A percentile compares a stretch with the other conserved stretches of the same genome.
These are phyloP conservation scores for Lepidurus arcticus DNA, from an alignment of 1,140 invertebrate genomes.

Conservation along the genomic window DNA sequence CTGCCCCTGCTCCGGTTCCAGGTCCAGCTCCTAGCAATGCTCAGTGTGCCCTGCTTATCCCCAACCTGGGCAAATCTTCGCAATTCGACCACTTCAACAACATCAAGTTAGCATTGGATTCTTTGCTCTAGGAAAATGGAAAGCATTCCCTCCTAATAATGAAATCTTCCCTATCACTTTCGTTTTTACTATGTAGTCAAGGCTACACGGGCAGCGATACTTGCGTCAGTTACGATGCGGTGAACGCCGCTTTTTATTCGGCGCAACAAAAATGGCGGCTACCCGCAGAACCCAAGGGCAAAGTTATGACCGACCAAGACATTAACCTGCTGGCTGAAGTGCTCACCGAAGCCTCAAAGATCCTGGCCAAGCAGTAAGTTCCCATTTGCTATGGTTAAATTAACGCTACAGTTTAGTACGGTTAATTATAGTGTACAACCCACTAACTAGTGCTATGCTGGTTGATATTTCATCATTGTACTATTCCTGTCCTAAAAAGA, in stretches of 20 bases:
- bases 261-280: conserved; percentile 40
- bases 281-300: conserved; percentile 31
- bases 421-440: too few species aligned
- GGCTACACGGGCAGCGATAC: conserved; percentile 40
- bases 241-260: conserved; percentile 43
- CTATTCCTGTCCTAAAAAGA: too few species aligned
- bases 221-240: conserved; percentile 45
- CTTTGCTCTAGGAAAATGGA: background rate
- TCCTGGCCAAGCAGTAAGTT: conserved; percentile 43
- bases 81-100: background rate
- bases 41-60: background rate
- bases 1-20: background rate
- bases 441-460: too few species aligned
- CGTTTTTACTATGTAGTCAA: conserved; percentile 33
- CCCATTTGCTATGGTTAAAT: too few species aligned
- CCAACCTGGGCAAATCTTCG: conserved; percentile 3
- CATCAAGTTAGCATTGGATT: background rate
- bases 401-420: too few species aligned
- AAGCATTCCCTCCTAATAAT: background rate
- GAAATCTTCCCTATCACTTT: background rate
- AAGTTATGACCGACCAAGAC: conserved; percentile 33
- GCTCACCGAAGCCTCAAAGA: conserved; percentile 43
- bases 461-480: too few species aligned
- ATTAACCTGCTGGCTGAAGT: conserved; percentile 38
- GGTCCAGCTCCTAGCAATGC: background rate